Evolutionary conservation across 1,140 invertebrate species (phyloP).

Genomic region (Oryctes rhinoceros): DNA sequence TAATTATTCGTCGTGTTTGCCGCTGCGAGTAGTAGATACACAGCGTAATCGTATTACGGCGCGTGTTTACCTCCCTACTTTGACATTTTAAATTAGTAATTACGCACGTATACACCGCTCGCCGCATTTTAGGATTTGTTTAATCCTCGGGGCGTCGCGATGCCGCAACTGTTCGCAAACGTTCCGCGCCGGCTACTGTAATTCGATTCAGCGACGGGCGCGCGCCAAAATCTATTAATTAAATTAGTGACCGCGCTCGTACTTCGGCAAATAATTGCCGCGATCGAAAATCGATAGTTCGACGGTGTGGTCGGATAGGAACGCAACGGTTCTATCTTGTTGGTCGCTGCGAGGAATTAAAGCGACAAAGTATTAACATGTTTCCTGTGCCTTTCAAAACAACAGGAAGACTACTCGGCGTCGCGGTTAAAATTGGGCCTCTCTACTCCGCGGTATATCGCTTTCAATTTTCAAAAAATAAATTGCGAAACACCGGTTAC

Average conservation of each 20-base stretch:
- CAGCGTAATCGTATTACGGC: background rate
- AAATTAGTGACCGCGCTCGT: background rate
- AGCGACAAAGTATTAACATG: background rate
- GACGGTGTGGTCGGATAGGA: background rate
- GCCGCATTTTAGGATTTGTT: background rate
- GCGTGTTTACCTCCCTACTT: background rate
- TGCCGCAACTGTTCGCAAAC: background rate
- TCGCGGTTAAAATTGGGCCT: too few relatives aligned
- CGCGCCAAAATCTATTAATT: slow-evolving; percentile 9
- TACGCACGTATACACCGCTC: background rate
- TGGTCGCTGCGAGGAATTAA: background rate
- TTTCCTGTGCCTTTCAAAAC: background rate
- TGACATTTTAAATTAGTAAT: slow-evolving; percentile 15
- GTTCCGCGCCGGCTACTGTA: background rate
- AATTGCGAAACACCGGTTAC: background rate
- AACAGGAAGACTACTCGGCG: too few relatives aligned
- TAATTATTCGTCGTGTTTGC: too few relatives aligned
- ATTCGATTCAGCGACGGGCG: background rate
- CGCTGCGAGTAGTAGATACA: too few relatives aligned
- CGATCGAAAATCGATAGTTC: background rate
- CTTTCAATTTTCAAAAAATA: too few relatives aligned
- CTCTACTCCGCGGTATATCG: too few relatives aligned
- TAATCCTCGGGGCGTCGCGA: background rate
- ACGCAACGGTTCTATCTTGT: background rate
- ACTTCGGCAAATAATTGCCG: background rate